These are phyloP conservation scores for Scaptomyza flava DNA, from an alignment of 2,888 invertebrate genomes.

Conservation along the genomic window DNA sequence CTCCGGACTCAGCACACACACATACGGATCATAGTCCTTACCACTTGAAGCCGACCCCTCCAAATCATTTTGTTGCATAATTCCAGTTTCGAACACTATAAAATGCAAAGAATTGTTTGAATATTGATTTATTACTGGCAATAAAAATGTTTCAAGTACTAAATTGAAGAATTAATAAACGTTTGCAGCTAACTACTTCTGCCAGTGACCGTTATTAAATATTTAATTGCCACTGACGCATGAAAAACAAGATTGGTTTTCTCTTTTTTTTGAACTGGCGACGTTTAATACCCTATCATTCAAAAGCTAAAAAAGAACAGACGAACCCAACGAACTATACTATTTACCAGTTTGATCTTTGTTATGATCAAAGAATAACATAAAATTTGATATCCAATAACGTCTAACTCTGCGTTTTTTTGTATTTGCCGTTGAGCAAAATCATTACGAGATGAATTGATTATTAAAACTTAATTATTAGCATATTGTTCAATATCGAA, in stretches of 20 bases:
- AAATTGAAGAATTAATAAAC: background rate
- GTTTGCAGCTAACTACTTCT: background rate
- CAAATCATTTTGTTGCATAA: slow-evolving; percentile 79
- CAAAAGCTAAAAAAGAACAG: too few species aligned
- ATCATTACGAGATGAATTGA: too few species aligned
- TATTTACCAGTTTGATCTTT: too few species aligned
- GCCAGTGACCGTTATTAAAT: background rate
- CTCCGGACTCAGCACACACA: slow-evolving; percentile 81
- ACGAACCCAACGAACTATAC: too few species aligned
- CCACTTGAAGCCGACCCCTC: slow-evolving; percentile 72
- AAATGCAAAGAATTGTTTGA: slow-evolving; percentile 11
- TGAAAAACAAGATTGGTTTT: background rate
- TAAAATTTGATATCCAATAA: too few species aligned
- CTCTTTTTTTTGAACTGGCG: background rate
- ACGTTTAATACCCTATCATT: background rate
- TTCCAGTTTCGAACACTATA: slow-evolving; percentile 84
- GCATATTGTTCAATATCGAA: too few species aligned
- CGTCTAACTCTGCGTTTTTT: too few species aligned
- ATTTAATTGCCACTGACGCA: background rate
- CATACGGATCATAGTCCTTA: slow-evolving; percentile 83
- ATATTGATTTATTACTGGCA: background rate
- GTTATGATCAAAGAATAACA: too few species aligned
- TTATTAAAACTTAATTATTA: too few species aligned
- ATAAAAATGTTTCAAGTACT: background rate
- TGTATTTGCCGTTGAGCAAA: too few species aligned